A percentile compares a stretch with the other conserved stretches of the same genome.
phyloP scores from a whole-genome alignment of 2,113 vertebrate genomes.

The Halcyon malimbica region DNA sequence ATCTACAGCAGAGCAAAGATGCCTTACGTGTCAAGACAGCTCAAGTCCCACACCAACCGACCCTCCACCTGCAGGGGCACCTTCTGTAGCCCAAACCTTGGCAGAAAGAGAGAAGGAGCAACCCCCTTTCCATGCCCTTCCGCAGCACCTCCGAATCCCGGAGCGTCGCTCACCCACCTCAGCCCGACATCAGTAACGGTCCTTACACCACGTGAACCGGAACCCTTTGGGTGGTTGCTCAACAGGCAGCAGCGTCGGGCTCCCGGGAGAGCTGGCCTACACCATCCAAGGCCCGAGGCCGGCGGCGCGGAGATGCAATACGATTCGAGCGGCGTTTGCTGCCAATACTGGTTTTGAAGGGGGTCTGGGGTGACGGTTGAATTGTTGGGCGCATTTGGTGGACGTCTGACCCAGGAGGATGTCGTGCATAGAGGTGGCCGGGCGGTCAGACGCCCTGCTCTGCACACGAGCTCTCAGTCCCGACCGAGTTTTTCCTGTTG shows the following conservation, averaged over 20 bases:
- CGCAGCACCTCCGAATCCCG: neutral
- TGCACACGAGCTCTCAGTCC: neutral
- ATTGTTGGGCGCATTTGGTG: rapidly evolving
- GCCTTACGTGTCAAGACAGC: neutral
- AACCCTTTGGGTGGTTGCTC: neutral
- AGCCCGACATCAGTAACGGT: neutral
- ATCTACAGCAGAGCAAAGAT: neutral
- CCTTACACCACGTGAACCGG: rapidly evolving
- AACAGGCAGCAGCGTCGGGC: neutral
- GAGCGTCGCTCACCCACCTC: neutral
- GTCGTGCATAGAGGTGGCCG: neutral
- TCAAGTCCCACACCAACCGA: neutral
- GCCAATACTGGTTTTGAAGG: neutral
- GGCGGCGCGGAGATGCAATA: rapidly evolving
- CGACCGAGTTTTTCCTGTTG: neutral
- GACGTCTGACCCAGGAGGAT: neutral
- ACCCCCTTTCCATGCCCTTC: rapidly evolving
- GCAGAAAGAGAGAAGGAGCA: neutral
- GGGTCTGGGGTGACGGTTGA: rapidly evolving
- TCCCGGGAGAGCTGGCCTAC: neutral
- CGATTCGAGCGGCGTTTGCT: neutral
- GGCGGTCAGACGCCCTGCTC: neutral
- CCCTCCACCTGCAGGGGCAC: neutral
- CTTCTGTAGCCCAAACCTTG: neutral
- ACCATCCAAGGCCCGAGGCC: rapidly evolving